Conservation (phyloP, 2,888 invertebrate genomes). For the Zaprionus obscuricornis region DNA sequence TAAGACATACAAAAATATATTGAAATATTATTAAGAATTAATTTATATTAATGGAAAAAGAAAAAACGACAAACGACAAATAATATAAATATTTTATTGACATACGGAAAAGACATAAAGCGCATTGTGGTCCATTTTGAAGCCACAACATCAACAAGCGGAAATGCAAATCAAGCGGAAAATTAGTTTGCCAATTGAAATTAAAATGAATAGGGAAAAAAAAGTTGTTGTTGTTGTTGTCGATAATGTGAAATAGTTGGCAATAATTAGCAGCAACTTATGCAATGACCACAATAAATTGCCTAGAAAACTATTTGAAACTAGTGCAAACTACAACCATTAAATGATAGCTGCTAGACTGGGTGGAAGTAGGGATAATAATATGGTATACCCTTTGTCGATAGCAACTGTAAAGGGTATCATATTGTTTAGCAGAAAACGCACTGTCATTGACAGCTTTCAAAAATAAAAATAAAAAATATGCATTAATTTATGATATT, state of each 20-base stretch:
- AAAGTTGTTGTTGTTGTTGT: no score
- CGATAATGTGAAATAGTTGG: conserved; percentile 17
- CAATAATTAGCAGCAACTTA: no score
- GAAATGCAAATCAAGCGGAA: conserved; percentile 19
- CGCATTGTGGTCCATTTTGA: no score
- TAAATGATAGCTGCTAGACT: not conserved
- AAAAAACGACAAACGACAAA: no score
- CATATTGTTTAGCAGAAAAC: conserved; percentile 3
- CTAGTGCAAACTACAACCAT: conserved; percentile 44
- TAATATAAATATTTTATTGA: no score
- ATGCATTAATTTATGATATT: conserved; percentile 42
- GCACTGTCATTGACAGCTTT: conserved; percentile 27
- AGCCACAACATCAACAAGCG: conserved; percentile 1
- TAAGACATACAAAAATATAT: no score
- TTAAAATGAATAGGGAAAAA: no score
- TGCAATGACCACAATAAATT: conserved; percentile 21
- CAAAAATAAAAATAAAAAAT: conserved; percentile 35
- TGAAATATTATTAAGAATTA: no score
- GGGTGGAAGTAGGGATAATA: not conserved
- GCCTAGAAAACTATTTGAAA: conserved; percentile 30
- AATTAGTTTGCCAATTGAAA: conserved; percentile 24
- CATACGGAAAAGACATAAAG: no score
- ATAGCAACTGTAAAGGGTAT: conserved; percentile 10
- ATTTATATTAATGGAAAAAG: no score
- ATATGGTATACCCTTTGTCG: no score